These are phyloP conservation scores for Cinclus mexicanus DNA, from an alignment of 2,113 vertebrate species.

Conservation along the genomic window DNA sequence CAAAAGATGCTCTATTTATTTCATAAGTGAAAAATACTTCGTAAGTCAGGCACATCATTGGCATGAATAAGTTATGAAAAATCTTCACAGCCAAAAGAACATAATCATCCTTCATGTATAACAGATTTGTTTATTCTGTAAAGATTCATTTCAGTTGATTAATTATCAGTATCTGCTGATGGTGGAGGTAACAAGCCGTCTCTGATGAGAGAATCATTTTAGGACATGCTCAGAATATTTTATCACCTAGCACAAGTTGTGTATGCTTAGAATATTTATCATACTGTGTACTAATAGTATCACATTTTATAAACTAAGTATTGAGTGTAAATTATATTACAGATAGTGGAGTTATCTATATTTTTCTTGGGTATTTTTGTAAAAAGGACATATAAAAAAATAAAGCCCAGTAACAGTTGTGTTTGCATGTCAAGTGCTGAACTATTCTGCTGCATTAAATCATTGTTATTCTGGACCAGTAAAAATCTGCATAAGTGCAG, in stretches of 20 bases:
- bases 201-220: conserved; percentile 79
- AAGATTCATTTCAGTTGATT: conserved; percentile 83
- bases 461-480: conserved; percentile 60
- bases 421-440: conserved; percentile 30
- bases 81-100: conserved; percentile 76
- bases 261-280: conserved; percentile 75
- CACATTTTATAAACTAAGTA: conserved; percentile 14
- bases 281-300: conserved; percentile 22
- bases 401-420: not conserved
- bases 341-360: not conserved
- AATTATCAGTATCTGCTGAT: conserved; percentile 81
- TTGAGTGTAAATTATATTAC: conserved; percentile 4
- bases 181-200: conserved; percentile 76
- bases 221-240: conserved; percentile 79
- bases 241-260: conserved; percentile 63
- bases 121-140: conserved; percentile 84
- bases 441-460: conserved; percentile 31
- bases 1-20: conserved; percentile 70
- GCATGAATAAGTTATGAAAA: conserved; percentile 81
- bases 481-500: conserved; percentile 69
- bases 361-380: not conserved
- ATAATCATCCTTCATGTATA: conserved; percentile 82
- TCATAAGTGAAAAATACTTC: conserved; percentile 64
- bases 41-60: conserved; percentile 55
- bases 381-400: not conserved